These are phyloP conservation scores for Drosophila kepulauana DNA, from an alignment of 1,140 invertebrate species.

Conservation along the genomic window DNA sequence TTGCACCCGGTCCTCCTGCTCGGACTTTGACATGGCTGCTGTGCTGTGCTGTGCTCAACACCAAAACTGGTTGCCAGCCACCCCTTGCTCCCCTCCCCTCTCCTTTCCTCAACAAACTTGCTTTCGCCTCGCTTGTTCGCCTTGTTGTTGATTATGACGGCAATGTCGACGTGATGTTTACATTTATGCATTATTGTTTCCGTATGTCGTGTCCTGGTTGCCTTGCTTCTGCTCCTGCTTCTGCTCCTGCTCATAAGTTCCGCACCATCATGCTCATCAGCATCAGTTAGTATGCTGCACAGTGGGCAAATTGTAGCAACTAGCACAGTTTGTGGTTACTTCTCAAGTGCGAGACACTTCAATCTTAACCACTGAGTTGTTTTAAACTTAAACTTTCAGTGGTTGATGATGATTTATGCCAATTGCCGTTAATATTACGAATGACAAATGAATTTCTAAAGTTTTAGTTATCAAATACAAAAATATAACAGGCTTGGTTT, in stretches of 20 bases:
- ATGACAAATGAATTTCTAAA: too few relatives aligned
- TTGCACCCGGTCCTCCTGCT: constrained; percentile 59
- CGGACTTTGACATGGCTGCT: constrained; percentile 26
- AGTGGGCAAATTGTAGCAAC: constrained; percentile 27
- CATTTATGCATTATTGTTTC: constrained; percentile 83
- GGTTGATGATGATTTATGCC: too few relatives aligned
- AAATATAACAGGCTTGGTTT: too few relatives aligned
- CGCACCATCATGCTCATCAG: constrained; percentile 77
- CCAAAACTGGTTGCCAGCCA: constrained; percentile 65
- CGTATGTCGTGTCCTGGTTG: constrained; percentile 59
- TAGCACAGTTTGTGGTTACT: neutral
- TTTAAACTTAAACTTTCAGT: too few relatives aligned
- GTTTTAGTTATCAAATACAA: too few relatives aligned
- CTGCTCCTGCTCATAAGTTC: constrained; percentile 56
- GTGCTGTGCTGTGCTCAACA: constrained; percentile 33
- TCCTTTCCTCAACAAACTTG: neutral
- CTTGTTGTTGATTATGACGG: constrained; percentile 64
- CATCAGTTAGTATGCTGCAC: constrained; percentile 22
- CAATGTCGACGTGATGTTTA: constrained; percentile 81
- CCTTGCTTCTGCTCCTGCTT: constrained; percentile 31
- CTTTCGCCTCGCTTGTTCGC: constrained; percentile 18
- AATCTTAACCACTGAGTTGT: too few relatives aligned
- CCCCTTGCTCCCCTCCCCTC: neutral
- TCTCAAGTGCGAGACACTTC: neutral
- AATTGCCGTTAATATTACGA: too few relatives aligned